These are phyloP conservation scores for Apolygus lucorum DNA, from an alignment of 1,140 invertebrate species.

Conservation along the genomic window DNA sequence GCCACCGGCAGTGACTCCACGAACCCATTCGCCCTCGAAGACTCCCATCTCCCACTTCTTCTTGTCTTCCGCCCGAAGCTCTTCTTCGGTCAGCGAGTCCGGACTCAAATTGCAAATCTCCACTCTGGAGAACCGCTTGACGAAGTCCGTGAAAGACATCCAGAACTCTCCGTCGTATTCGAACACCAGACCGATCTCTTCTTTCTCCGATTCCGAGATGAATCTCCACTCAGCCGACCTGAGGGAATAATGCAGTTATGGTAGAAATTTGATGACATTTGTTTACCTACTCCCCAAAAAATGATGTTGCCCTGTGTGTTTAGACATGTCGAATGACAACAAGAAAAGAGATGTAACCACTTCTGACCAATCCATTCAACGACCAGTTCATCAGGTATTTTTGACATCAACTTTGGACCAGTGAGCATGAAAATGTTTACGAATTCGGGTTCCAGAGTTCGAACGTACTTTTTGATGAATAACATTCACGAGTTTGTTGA, in stretches of 20 bases:
- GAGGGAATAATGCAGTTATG: conserved; percentile 31
- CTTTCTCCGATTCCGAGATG: conserved; percentile 80
- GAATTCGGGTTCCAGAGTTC: too few relatives aligned
- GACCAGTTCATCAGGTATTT: too few relatives aligned
- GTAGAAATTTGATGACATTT: too few relatives aligned
- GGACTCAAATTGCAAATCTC: conserved; percentile 97
- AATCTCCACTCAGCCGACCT: conserved; percentile 87
- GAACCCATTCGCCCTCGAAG: conserved; percentile 90
- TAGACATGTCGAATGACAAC: too few relatives aligned
- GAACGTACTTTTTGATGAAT: too few relatives aligned
- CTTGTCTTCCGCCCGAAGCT: conserved; percentile 54
- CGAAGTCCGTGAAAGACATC: conserved; percentile 84
- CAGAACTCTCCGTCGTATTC: conserved; percentile 97
- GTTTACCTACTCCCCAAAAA: too few relatives aligned
- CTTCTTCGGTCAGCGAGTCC: conserved; percentile 75
- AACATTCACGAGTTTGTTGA: too few relatives aligned
- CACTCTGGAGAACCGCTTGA: conserved; percentile 62
- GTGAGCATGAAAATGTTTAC: too few relatives aligned
- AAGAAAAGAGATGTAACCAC: too few relatives aligned
- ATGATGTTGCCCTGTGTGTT: too few relatives aligned
- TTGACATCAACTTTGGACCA: too few relatives aligned
- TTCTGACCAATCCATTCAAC: too few relatives aligned
- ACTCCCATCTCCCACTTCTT: conserved; percentile 91
- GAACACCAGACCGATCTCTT: conserved; percentile 82
- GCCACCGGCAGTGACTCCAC: conserved; percentile 87